Evolutionary conservation across 2,113 vertebrate genomes (phyloP).

Genomic region (Mesoclemmys tuberculata): DNA sequence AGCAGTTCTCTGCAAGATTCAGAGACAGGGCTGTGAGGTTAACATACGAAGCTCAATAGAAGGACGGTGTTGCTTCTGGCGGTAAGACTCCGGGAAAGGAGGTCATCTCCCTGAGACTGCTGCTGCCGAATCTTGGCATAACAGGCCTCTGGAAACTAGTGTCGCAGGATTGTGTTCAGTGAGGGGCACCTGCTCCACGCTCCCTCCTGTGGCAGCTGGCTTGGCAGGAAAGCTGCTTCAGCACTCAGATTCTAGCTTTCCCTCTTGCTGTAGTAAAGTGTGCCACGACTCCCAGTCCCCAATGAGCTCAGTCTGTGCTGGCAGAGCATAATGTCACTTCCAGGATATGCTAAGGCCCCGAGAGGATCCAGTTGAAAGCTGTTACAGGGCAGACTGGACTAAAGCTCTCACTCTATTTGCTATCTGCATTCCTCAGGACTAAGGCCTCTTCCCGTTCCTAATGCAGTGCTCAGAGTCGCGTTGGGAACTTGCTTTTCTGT

Average conservation of each 20-base stretch:
- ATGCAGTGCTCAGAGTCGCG: background rate
- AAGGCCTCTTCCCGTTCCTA: slow-evolving; percentile 62
- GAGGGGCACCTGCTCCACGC: slow-evolving; percentile 38
- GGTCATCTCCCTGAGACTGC: slow-evolving; percentile 37
- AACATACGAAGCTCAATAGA: background rate
- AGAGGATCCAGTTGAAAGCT: slow-evolving; percentile 47
- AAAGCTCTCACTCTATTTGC: slow-evolving; percentile 46
- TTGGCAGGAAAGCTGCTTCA: slow-evolving; percentile 45
- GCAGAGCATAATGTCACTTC: slow-evolving; percentile 68
- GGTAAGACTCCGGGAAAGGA: slow-evolving; percentile 24
- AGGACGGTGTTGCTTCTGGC: background rate
- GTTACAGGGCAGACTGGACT: slow-evolving; percentile 39
- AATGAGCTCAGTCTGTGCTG: slow-evolving; percentile 50
- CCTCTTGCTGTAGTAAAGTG: background rate
- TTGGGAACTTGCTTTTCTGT: slow-evolving; percentile 66
- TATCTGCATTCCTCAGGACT: slow-evolving; percentile 70
- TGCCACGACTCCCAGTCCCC: slow-evolving; percentile 2
- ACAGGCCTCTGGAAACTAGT: background rate
- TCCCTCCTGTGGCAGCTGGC: slow-evolving; percentile 47
- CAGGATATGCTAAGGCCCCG: slow-evolving; percentile 72
- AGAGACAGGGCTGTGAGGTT: slow-evolving; percentile 48
- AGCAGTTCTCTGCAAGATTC: background rate
- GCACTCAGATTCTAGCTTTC: slow-evolving; percentile 19
- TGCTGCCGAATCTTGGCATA: slow-evolving; percentile 57
- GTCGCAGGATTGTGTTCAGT: background rate